Evolutionary conservation across 2,888 invertebrate genomes (phyloP), one percentile per base, ranked within the genome.

Genomic region (Dorcus parallelipipedus): DNA sequence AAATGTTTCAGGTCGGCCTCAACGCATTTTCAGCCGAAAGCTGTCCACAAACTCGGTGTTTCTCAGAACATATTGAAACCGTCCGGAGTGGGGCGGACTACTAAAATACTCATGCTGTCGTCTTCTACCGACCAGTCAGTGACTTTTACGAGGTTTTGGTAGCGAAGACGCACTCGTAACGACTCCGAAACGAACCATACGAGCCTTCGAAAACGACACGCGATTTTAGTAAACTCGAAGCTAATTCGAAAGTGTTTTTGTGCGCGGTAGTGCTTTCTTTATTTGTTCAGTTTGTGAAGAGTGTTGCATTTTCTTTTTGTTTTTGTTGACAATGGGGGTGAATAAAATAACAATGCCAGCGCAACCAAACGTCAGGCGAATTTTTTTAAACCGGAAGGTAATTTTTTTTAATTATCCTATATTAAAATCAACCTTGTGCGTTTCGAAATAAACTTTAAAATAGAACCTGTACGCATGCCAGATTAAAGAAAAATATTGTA

Each of bases 321-420:
- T 52, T 54, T 9, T 33, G 20, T 54, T 54, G 26, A n/a, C 39
- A 42, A 77, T 77, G 77, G 77, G 76, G 69, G 76, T 76, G 58
- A 76, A 76, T 63, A 75, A 75, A 67, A 73, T 75, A 54, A 73
- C 71, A 51, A 76, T 75, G 73, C 73, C 64, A 69, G 69, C 39
- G 72, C 74, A 62, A 73, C 75, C 45, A 71, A 76, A 70, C 56
- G 70, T 74, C 67, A 70, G 75, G 55, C 68, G 76, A 52, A 63
- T 73, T 56, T 73, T 77, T 61, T 67, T 76, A 54, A 74, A 72
- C 58, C 68, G 75, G 72, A 77, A 76, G 77, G 77, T 74, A 72
- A 61, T 41, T 45, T 45, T 45, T 23, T 45, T 9, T 10, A 20
- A 9, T 45, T n/a, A 33, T 33, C 3, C 5, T 33, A 33, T 33